These are phyloP conservation scores for Euwallacea fornicatus DNA, from an alignment of 1,140 invertebrate genomes.

Conservation along the genomic window DNA sequence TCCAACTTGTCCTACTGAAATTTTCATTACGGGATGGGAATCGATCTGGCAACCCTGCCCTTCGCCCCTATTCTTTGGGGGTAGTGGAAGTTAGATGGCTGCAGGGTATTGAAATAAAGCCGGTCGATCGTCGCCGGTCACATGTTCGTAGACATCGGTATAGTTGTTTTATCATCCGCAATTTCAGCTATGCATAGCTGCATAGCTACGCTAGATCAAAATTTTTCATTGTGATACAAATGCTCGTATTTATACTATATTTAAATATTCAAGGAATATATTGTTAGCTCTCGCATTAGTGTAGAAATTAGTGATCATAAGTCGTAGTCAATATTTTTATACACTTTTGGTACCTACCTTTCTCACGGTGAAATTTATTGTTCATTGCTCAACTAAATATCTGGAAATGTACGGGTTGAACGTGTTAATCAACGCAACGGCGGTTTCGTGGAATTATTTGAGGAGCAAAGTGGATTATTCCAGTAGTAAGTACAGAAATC, in stretches of 20 bases:
- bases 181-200: constrained; percentile 1
- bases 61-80: constrained; percentile 1
- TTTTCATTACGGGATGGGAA: background rate
- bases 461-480: constrained; percentile 22
- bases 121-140: constrained; percentile 10
- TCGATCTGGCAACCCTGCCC: background rate
- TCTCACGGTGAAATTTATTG: background rate
- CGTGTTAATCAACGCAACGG: constrained; percentile 21
- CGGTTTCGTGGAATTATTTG: constrained; percentile 22
- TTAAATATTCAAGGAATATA: too few relatives aligned
- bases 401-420: constrained; percentile 6
- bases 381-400: background rate
- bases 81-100: background rate
- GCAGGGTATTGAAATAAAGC: constrained; percentile 9
- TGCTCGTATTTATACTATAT: too few relatives aligned
- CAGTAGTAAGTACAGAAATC: constrained; percentile 14
- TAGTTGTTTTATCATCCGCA: constrained; percentile 1
- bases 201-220: too few relatives aligned
- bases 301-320: too few relatives aligned
- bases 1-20: background rate
- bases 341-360: too few relatives aligned
- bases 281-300: too few relatives aligned
- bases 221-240: too few relatives aligned
- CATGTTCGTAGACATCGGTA: constrained; percentile 1
- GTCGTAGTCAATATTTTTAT: too few relatives aligned